A percentile compares a stretch with the other conserved stretches of the same genome.
phyloP scores from a whole-genome alignment of 2,888 invertebrate genomes.

The Drosophila greeni region DNA sequence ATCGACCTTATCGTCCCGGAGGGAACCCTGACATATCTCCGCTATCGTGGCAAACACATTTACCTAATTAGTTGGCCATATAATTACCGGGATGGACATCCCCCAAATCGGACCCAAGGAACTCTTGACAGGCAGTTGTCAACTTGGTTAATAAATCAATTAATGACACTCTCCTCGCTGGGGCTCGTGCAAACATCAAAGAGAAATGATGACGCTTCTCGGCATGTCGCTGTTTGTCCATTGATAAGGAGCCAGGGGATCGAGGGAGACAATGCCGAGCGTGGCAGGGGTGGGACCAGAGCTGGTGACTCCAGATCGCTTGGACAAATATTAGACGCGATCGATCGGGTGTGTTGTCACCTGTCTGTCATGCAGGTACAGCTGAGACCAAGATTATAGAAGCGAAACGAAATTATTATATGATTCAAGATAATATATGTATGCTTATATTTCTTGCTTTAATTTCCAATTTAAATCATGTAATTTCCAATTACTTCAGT shows the following conservation, averaged over 20 bases:
- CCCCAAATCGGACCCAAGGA: conserved; percentile 18
- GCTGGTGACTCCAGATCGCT: conserved; percentile 34
- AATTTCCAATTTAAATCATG: conserved; percentile 18
- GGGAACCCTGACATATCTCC: conserved; percentile 15
- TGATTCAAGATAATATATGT: too few relatives aligned
- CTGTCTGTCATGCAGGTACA: conserved; percentile 36
- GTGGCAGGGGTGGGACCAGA: conserved; percentile 18
- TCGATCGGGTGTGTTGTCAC: conserved; percentile 41
- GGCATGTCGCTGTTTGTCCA: conserved; percentile 30
- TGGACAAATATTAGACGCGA: conserved; percentile 53
- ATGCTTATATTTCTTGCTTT: background rate
- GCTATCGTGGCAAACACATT: conserved; percentile 51
- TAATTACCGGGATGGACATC: conserved; percentile 44
- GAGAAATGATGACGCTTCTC: conserved; percentile 62
- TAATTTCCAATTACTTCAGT: conserved; percentile 52
- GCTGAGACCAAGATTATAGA: background rate
- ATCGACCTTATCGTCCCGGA: conserved; percentile 11
- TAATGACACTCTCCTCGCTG: conserved; percentile 54
- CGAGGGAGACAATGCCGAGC: conserved; percentile 4
- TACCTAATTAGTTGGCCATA: conserved; percentile 55
- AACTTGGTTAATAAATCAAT: conserved; percentile 67
- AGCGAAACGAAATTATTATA: too few relatives aligned
- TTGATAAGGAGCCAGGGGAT: conserved; percentile 50
- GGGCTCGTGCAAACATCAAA: conserved; percentile 67
- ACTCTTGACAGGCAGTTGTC: conserved; percentile 35